Percentiles rank a stretch among this genome's conserved stretches.
Evolutionary conservation across 2,888 invertebrate species (phyloP).

Genomic region (Heteromurus nitidus): DNA sequence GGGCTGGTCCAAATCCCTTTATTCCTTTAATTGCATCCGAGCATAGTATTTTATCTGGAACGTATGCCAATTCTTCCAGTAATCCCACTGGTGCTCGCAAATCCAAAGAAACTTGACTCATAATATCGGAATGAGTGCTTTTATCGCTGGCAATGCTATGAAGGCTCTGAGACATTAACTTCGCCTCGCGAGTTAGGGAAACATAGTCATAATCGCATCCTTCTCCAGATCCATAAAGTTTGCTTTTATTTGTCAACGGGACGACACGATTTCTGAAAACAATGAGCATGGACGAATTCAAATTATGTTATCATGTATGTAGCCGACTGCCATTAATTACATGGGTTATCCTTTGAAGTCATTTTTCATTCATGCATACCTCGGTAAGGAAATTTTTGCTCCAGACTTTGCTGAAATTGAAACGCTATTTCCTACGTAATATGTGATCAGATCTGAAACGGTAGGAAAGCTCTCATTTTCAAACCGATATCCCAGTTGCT

Average conservation of each 20-base stretch:
- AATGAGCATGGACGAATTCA: no score
- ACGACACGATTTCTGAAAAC: conserved; percentile 25
- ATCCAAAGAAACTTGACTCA: conserved; percentile 67
- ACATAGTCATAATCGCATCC: conserved; percentile 66
- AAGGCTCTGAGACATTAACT: conserved; percentile 51
- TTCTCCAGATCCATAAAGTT: conserved; percentile 33
- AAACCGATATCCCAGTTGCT: conserved; percentile 93
- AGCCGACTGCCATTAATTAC: no score
- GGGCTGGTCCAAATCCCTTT: conserved; percentile 11
- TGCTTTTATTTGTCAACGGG: conserved; percentile 46
- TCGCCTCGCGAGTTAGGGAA: conserved; percentile 52
- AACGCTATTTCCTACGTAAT: conserved; percentile 92
- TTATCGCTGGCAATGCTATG: conserved; percentile 67
- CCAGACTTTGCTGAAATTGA: conserved; percentile 92
- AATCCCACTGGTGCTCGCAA: conserved; percentile 66
- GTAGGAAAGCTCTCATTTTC: conserved; percentile 96
- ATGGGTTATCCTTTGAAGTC: neutral
- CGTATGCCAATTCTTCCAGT: conserved; percentile 67
- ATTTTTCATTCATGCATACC: conserved; percentile 74
- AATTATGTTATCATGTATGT: no score
- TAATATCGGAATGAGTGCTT: conserved; percentile 66
- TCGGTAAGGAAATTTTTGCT: conserved; percentile 89
- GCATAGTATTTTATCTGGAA: conserved; percentile 61
- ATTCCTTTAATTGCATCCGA: conserved; percentile 30
- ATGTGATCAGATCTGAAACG: conserved; percentile 93